Conservation (phyloP, 2,888 invertebrate genomes). For the Thera obeliscata region DNA sequence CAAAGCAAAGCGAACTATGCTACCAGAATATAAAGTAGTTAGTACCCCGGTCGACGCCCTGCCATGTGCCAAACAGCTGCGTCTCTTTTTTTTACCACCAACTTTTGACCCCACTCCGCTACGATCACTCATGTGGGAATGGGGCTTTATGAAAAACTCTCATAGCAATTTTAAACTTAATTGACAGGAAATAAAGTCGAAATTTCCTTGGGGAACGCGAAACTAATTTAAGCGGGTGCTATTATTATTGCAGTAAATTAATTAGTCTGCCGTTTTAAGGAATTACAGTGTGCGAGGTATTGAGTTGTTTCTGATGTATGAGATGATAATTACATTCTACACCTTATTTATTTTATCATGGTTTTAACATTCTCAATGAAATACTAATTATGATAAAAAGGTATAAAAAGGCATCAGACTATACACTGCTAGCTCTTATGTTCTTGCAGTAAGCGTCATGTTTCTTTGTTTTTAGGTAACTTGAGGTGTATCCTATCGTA, state of each 20-base stretch:
- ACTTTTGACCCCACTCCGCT: constrained; percentile 81
- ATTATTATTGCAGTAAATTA: constrained; percentile 66
- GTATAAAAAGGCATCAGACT: no score
- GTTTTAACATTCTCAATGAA: neutral
- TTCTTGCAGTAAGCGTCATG: no score
- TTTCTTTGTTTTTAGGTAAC: no score
- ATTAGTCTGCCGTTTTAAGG: constrained; percentile 55
- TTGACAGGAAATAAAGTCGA: constrained; percentile 48
- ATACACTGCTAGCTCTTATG: no score
- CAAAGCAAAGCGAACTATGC: constrained; percentile 20
- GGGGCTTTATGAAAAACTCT: constrained; percentile 61
- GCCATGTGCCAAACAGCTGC: constrained; percentile 80
- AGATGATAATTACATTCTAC: constrained; percentile 5
- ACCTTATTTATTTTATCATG: constrained; percentile 12
- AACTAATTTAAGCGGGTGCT: constrained; percentile 59
- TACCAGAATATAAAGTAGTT: constrained; percentile 30
- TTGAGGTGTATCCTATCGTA: no score
- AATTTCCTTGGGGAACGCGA: constrained; percentile 46
- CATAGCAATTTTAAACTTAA: constrained; percentile 65
- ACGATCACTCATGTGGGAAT: constrained; percentile 82
- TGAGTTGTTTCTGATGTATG: constrained; percentile 38
- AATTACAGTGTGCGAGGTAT: constrained; percentile 54
- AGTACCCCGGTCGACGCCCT: constrained; percentile 36
- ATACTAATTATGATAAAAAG: no score
- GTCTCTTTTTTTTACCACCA: constrained; percentile 76